A percentile compares a stretch with the other conserved stretches of the same genome.
phyloP scores from a whole-genome alignment of 2,113 vertebrate species.

The Pelvicachromis taeniatus region DNA sequence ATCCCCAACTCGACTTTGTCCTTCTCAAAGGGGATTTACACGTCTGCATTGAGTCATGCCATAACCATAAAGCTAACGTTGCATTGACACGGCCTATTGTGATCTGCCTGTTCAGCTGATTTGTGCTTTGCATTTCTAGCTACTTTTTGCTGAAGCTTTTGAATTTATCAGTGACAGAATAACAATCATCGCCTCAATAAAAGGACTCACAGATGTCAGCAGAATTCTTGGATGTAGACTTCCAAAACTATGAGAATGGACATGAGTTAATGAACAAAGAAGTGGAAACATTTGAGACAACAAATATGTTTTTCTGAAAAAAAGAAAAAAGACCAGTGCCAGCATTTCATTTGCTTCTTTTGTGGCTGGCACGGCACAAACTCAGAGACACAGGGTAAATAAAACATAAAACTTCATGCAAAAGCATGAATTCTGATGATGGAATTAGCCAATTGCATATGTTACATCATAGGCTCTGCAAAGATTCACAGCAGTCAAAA shows the following conservation, averaged over 20 bases:
- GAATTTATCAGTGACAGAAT: background rate
- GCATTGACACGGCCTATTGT: background rate
- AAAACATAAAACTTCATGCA: background rate
- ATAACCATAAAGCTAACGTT: background rate
- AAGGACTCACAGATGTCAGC: background rate
- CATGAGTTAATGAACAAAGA: no score
- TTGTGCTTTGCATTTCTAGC: background rate
- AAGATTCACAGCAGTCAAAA: background rate
- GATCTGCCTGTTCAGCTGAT: background rate
- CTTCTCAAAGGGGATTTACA: background rate
- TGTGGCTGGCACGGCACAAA: background rate
- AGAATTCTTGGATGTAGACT: background rate
- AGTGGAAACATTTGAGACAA: no score
- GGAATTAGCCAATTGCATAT: background rate
- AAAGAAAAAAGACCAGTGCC: no score
- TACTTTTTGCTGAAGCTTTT: background rate
- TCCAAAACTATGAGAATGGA: no score
- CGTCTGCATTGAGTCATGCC: fast-evolving
- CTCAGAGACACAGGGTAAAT: background rate
- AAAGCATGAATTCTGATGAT: background rate
- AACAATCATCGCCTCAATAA: background rate
- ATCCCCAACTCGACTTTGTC: background rate
- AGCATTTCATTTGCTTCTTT: background rate
- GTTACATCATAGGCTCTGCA: background rate
- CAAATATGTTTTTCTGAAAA: no score